phyloP scores from a whole-genome alignment of 2,797 vertebrate genomes.

The Chelonia mydas region DNA sequence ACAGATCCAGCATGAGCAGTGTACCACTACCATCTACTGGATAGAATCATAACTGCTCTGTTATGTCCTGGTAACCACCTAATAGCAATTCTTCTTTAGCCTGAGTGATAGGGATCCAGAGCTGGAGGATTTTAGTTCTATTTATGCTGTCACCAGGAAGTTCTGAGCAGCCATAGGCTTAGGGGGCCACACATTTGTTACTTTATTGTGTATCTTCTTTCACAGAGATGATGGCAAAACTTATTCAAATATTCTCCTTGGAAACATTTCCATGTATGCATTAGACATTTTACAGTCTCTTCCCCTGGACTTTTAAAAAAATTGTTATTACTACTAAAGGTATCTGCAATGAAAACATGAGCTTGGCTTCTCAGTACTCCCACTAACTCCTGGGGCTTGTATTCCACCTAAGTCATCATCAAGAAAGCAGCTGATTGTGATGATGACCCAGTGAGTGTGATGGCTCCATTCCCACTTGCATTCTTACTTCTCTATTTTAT shows the following conservation, averaged over 20 bases:
- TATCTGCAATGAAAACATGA: not conserved
- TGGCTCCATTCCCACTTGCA: not conserved
- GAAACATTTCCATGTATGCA: not conserved
- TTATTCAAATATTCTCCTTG: not conserved
- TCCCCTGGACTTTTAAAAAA: not conserved
- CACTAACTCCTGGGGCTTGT: not conserved
- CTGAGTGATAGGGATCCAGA: accelerated
- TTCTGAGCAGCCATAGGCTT: not conserved
- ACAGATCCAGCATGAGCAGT: not conserved
- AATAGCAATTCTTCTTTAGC: not conserved
- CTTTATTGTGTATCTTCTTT: not conserved
- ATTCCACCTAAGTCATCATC: not conserved
- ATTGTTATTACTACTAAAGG: not conserved
- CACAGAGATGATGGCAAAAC: not conserved
- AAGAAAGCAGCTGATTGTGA: not conserved
- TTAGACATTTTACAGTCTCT: not conserved
- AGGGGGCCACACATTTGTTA: not conserved
- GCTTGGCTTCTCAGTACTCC: not conserved
- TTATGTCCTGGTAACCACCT: not conserved
- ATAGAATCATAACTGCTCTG: not conserved
- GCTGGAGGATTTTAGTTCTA: too few relatives aligned
- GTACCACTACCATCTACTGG: slow-evolving; percentile 52
- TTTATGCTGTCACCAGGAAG: not conserved
- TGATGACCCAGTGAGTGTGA: not conserved
- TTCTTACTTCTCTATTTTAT: not conserved